A percentile compares a stretch with the other conserved stretches of the same genome.
These are phyloP conservation scores for Urocolius indicus DNA, from an alignment of 2,113 vertebrate species.

Conservation along the genomic window DNA sequence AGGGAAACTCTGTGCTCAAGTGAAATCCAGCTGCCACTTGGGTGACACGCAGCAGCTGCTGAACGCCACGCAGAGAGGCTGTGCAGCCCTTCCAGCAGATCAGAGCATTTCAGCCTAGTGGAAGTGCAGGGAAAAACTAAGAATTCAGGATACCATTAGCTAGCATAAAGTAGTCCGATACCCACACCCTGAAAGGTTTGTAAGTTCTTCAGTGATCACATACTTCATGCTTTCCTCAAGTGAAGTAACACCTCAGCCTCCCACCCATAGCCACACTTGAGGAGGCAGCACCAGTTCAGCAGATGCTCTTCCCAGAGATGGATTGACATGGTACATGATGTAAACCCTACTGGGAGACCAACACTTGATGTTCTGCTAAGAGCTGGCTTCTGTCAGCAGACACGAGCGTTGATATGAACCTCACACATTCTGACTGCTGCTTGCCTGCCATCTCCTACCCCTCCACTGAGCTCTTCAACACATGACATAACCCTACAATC, in stretches of 20 bases:
- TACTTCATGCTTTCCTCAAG: accelerated
- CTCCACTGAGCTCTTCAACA: accelerated
- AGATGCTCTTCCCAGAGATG: neutral
- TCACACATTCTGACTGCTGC: accelerated
- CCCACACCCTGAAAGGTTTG: neutral
- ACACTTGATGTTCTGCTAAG: neutral
- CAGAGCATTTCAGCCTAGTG: neutral
- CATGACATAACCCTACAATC: accelerated
- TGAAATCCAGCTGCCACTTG: neutral
- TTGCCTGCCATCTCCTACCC: accelerated
- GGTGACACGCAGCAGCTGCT: neutral
- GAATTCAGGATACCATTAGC: accelerated
- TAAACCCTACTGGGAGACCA: neutral
- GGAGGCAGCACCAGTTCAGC: neutral
- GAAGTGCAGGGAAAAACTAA: neutral
- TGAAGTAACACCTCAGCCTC: neutral
- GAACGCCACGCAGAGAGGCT: neutral
- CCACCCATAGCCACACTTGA: neutral
- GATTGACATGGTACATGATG: accelerated
- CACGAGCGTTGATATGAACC: neutral
- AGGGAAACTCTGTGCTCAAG: neutral
- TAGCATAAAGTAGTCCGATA: neutral
- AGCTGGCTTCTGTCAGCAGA: neutral
- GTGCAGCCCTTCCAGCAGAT: neutral
- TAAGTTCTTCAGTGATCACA: neutral